phyloP scores from a whole-genome alignment of 2,888 invertebrate species.

The Invenusta paracnida region DNA sequence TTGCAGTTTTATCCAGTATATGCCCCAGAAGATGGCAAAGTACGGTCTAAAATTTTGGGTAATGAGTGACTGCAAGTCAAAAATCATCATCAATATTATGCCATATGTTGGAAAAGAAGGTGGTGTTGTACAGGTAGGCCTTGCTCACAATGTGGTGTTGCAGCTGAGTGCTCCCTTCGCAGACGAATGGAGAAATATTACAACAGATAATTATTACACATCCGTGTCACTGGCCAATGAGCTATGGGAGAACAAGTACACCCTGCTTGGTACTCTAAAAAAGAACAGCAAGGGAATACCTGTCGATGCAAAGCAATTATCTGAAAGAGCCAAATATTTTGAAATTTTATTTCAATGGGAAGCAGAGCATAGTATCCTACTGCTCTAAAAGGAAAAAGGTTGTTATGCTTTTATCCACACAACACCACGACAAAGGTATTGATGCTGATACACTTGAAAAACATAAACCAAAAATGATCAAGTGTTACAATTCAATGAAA shows the following conservation, averaged over 20 bases:
- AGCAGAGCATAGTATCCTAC: neutral
- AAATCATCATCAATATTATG: slow-evolving; percentile 20
- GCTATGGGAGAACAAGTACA: neutral
- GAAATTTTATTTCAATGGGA: slow-evolving; percentile 31
- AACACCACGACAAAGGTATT: slow-evolving; percentile 14
- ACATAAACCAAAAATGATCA: neutral
- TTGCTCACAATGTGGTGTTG: neutral
- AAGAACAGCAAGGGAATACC: slow-evolving; percentile 2
- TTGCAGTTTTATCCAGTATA: neutral
- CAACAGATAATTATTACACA: slow-evolving; percentile 24
- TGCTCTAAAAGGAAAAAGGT: slow-evolving; percentile 21
- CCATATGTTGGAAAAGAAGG: slow-evolving; percentile 14
- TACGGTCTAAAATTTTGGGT: slow-evolving; percentile 12
- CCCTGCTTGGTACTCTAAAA: slow-evolving; percentile 15
- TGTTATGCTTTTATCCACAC: slow-evolving; percentile 9
- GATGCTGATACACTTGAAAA: neutral
- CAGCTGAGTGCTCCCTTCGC: neutral
- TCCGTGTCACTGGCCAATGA: slow-evolving; percentile 15
- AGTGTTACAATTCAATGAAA: neutral
- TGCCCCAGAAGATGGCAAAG: slow-evolving; percentile 12
- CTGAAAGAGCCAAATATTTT: neutral
- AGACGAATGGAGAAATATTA: neutral
- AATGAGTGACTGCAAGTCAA: neutral
- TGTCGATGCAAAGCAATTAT: neutral
- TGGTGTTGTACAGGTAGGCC: neutral